Evolutionary conservation across 2,888 invertebrate species (phyloP), one percentile per base, ranked within the genome.

Genomic region (Seira ritae): DNA sequence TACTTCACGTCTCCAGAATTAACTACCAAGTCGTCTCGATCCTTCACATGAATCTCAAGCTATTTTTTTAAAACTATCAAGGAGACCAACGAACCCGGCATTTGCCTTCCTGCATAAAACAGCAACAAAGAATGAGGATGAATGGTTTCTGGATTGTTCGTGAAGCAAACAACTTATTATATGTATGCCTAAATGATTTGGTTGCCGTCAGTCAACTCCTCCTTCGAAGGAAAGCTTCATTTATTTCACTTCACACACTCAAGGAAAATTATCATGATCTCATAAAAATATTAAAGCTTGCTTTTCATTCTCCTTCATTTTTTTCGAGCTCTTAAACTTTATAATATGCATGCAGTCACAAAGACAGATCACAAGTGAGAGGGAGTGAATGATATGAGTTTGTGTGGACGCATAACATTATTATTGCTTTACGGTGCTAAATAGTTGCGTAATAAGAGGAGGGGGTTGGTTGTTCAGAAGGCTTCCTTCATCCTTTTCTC

Each of bases 381-480:
- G 22, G 23, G 20, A 19, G 67, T 20, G 8, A n/a, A 74, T 23
- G 24, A 20, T 60, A 50, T 3, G 67, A 50, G 60, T 65, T 46
- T 65, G 42, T 42, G 42, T 67, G 55, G 15, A 19, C 17, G 60
- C 69, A 17, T 6, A n/a, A 46, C 8, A 69, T 23, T 37, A 62
- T 80, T 73, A 68, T 75, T 75, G 68, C 70, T 67, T 42, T 71
- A 55, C 80, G 74, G 80, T 71, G 80, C 80, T 81, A 81, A 81
- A 81, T 81, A 70, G 75, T 81, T 81, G 80, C 80, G 70, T 75
- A 81, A 81, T n/a, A n/a, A n/a, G n/a, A n/a, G n/a, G 75, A 67
- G 19, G 74, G 72, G 75, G 70, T 74, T 80, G 62, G 60, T 76
- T 69, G 31, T 69, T 69, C 68, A 55, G 55, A 76, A 42, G 15